These are phyloP conservation scores for Sciaenops ocellatus DNA, from an alignment of 2,797 vertebrate species.

Conservation along the genomic window DNA sequence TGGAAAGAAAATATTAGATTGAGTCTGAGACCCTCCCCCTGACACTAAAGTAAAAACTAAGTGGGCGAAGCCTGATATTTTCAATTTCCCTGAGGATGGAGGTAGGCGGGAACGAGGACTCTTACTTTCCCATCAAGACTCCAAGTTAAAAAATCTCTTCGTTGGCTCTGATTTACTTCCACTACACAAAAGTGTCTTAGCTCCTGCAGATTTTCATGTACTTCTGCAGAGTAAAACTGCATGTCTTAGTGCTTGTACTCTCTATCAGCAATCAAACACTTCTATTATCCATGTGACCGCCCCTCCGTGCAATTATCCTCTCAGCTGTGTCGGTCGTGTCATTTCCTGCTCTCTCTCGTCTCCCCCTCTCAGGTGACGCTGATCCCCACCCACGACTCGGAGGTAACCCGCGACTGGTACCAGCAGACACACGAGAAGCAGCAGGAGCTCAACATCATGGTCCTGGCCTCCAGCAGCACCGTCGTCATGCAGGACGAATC, in stretches of 20 bases:
- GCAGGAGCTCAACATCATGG: conserved; percentile 98
- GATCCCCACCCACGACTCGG: conserved; percentile 98
- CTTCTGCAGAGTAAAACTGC: background rate
- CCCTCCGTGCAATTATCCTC: background rate
- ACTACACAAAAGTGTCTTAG: background rate
- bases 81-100: background rate
- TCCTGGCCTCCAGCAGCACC: conserved; percentile 98
- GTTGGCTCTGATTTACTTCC: background rate
- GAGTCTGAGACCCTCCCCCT: background rate
- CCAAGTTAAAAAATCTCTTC: background rate
- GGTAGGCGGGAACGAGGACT: background rate
- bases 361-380: conserved; percentile 90
- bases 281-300: background rate
- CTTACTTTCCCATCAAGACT: background rate
- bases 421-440: conserved; percentile 98
- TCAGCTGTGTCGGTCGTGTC: background rate
- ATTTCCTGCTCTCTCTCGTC: background rate
- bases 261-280: background rate
- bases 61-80: background rate
- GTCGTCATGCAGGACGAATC: conserved; percentile 99
- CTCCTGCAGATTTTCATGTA: background rate
- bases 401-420: conserved; percentile 99
- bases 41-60: background rate
- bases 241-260: too few species aligned
- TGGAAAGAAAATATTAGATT: background rate